These are phyloP conservation scores for Gila orcuttii DNA, from an alignment of 2,113 vertebrate species.

Conservation along the genomic window DNA sequence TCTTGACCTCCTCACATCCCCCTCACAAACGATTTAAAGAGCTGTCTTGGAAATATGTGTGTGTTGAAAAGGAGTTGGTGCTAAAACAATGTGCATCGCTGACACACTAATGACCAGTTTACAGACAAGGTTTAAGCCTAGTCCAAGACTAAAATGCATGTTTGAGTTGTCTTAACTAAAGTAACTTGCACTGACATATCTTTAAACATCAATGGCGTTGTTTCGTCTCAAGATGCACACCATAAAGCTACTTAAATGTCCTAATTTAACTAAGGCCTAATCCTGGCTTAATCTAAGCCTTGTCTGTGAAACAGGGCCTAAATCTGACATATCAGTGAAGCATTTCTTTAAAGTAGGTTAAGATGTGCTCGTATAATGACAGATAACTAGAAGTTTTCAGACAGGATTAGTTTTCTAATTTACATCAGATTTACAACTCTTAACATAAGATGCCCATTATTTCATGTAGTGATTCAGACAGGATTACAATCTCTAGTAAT, in stretches of 20 bases:
- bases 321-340: not conserved
- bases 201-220: no score
- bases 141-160: no score
- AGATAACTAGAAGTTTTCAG: not conserved
- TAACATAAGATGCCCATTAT: not conserved
- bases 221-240: no score
- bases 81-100: not conserved
- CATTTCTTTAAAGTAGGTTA: not conserved
- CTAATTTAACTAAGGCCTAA: no score
- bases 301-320: no score
- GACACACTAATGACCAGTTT: not conserved
- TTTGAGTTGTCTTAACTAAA: no score
- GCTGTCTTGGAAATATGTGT: not conserved
- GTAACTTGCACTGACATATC: no score
- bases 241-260: no score
- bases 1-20: not conserved
- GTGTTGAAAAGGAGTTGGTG: slow-evolving; percentile 5
- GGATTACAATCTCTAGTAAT: not conserved
- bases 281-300: no score
- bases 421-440: not conserved
- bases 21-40: slow-evolving; percentile 25
- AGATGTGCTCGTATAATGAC: not conserved
- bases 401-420: slow-evolving; percentile 4
- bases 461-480: not conserved
- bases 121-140: no score